Percentiles rank a stretch among this genome's conserved stretches.
Evolutionary conservation across 2,797 vertebrate genomes (phyloP).

Genomic region (Sebastes vulpes): DNA sequence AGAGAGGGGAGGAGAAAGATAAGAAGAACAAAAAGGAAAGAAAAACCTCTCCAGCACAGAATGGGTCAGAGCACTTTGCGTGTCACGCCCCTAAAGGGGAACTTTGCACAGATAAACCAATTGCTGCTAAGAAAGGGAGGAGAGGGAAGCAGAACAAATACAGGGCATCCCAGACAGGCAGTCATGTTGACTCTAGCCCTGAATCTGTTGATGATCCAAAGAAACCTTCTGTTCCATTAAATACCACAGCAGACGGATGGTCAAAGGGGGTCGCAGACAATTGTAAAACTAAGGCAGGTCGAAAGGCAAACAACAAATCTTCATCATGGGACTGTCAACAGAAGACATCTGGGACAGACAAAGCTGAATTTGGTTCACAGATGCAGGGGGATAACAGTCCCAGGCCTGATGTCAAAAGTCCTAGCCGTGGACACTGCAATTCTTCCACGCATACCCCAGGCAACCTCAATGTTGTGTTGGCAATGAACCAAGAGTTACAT

Average conservation of each 20-base stretch:
- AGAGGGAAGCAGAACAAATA: constrained; percentile 72
- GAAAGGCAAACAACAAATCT: constrained; percentile 33
- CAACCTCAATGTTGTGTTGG: constrained; percentile 54
- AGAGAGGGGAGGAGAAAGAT: constrained; percentile 23
- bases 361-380: constrained; percentile 30
- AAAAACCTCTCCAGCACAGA: constrained; percentile 44
- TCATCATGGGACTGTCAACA: constrained; percentile 21
- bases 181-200: constrained; percentile 48
- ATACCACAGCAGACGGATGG: constrained; percentile 36
- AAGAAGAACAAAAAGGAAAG: constrained; percentile 36
- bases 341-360: constrained; percentile 26
- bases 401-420: constrained; percentile 34
- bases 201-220: constrained; percentile 64
- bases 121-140: constrained; percentile 66
- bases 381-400: constrained; percentile 10
- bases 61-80: constrained; percentile 31
- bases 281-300: constrained; percentile 32
- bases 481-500: constrained; percentile 48
- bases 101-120: constrained; percentile 69
- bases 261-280: constrained; percentile 29
- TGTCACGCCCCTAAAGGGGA: constrained; percentile 36
- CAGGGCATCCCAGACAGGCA: constrained; percentile 35
- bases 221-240: constrained; percentile 38
- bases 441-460: constrained; percentile 21
- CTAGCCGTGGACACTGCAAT: constrained; percentile 13